Evolutionary conservation across 2,113 vertebrate species (phyloP).

Genomic region (Anoplopoma fimbria): DNA sequence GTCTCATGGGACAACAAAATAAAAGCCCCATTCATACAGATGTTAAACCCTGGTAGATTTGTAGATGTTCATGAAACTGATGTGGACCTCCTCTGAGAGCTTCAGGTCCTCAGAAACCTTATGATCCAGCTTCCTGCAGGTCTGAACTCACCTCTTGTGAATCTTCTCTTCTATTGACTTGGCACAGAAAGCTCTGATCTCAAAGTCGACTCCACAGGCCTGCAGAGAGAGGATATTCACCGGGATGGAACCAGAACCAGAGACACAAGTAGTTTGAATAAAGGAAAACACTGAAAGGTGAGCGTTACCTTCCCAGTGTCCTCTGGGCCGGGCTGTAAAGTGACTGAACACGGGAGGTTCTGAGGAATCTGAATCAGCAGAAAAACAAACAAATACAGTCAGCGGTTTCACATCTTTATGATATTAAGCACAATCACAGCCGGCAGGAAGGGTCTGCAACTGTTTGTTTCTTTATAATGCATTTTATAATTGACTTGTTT

Average conservation of each 20-base stretch:
- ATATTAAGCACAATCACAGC: too few species aligned
- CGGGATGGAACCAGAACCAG: too few species aligned
- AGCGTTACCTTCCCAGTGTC: constrained; percentile 91
- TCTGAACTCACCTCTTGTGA: constrained; percentile 89
- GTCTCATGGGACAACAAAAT: too few species aligned
- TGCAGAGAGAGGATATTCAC: constrained; percentile 70
- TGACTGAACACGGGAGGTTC: constrained; percentile 93
- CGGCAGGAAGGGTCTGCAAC: too few species aligned
- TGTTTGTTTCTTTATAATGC: neutral
- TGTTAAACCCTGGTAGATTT: too few species aligned
- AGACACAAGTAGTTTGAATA: neutral
- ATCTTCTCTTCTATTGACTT: constrained; percentile 94
- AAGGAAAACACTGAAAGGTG: neutral
- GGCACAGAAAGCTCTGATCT: constrained; percentile 94
- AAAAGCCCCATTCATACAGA: too few species aligned
- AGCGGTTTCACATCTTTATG: neutral
- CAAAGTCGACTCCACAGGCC: constrained; percentile 95
- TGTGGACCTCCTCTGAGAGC: too few species aligned
- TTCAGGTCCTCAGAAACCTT: too few species aligned
- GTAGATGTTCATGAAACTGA: too few species aligned
- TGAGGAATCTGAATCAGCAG: constrained; percentile 88
- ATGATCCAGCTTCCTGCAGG: neutral
- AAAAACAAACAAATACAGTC: neutral
- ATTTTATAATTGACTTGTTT: too few species aligned
- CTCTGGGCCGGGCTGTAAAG: constrained; percentile 92